Conservation (phyloP, 1,140 invertebrate genomes). For the Pararge aegeria region DNA sequence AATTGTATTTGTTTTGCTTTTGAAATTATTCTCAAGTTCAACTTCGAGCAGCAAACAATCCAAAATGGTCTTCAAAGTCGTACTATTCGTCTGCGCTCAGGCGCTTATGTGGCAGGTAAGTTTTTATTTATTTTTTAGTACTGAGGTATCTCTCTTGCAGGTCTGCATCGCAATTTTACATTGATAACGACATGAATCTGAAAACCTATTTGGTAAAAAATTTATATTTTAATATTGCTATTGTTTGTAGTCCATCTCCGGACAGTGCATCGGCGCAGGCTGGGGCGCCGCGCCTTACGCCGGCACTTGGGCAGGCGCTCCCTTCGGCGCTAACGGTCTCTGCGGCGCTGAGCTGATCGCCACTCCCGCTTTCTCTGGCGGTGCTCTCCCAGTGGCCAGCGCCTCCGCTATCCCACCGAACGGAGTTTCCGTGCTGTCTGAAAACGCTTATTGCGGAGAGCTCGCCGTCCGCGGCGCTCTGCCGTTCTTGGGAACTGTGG, state of each 20-base stretch:
- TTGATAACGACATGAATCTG: too few species aligned
- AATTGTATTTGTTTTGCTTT: not conserved
- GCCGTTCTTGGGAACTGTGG: conserved; percentile 17
- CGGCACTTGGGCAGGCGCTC: not conserved
- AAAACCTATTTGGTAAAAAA: not conserved
- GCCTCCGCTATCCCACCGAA: conserved; percentile 1
- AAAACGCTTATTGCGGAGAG: conserved; percentile 2
- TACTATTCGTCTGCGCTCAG: conserved; percentile 24
- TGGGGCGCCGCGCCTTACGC: not conserved
- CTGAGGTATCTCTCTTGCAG: too few species aligned
- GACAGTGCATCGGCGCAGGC: conserved; percentile 5
- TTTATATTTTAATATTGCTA: conserved; percentile 7
- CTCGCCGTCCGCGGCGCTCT: conserved; percentile 11
- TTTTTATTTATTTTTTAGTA: not conserved
- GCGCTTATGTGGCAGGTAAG: conserved; percentile 34
- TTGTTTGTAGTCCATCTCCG: conserved; percentile 15
- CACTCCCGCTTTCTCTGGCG: conserved; percentile 1
- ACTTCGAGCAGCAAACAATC: not conserved
- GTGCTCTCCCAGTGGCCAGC: conserved; percentile 5
- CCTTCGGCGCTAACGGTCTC: not conserved
- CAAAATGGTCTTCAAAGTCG: conserved; percentile 12
- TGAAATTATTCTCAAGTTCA: not conserved
- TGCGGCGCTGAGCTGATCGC: too few species aligned
- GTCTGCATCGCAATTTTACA: too few species aligned
- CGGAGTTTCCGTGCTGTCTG: conserved; percentile 9